These are phyloP conservation scores for Stegostoma tigrinum DNA, from an alignment of 2,113 vertebrate species.

Conservation along the genomic window DNA sequence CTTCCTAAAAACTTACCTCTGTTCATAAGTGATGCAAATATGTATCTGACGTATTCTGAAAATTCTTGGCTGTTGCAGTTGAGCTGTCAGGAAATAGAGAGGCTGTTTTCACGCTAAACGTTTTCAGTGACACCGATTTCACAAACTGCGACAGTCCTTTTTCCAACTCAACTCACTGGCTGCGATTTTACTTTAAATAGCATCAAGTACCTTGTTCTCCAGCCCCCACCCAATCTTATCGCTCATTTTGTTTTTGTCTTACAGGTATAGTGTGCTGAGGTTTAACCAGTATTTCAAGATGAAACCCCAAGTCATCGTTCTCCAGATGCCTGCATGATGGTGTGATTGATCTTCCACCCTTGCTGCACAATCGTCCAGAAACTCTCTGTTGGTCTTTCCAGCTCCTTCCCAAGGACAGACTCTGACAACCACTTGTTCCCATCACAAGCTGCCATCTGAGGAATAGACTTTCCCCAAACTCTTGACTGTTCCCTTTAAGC, in stretches of 20 bases:
- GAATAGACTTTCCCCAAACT: not conserved
- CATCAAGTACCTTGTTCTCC: not conserved
- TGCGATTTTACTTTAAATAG: not conserved
- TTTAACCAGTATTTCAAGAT: conserved; percentile 93
- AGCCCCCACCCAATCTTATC: not conserved
- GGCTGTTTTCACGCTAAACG: not conserved
- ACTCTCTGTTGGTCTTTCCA: not conserved
- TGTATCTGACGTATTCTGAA: not conserved
- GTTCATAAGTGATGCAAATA: not conserved
- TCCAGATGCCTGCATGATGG: conserved; percentile 73
- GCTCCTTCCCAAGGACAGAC: not conserved
- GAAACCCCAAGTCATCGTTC: conserved; percentile 77
- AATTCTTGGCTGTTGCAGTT: not conserved
- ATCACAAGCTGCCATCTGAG: not conserved
- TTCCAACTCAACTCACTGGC: not conserved
- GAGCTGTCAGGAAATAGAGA: not conserved
- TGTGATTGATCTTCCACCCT: not conserved
- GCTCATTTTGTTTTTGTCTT: not conserved
- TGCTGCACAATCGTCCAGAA: not conserved
- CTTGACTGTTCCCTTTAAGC: not conserved
- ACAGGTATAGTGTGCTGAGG: conserved; percentile 84
- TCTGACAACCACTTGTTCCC: not conserved
- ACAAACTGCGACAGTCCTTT: not conserved
- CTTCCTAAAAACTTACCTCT: not conserved
- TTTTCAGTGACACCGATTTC: not conserved